Conservation (phyloP, 2,888 invertebrate genomes). For the Parelbella ahira region DNA sequence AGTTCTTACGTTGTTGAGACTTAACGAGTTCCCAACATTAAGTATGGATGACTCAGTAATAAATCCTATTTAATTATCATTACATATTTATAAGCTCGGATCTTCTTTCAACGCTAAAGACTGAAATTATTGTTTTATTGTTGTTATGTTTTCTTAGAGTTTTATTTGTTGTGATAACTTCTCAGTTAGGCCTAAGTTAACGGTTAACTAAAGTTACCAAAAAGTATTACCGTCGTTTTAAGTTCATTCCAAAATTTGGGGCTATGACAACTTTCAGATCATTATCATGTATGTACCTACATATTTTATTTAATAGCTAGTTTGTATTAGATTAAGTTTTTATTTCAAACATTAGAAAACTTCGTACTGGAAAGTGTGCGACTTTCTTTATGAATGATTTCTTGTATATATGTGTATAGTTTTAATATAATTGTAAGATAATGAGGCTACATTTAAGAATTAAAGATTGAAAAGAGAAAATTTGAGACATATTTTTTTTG, state of each 20-base stretch:
- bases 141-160: constrained; percentile 69
- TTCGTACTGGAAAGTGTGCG: not conserved
- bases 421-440: constrained; percentile 42
- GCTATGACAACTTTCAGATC: constrained; percentile 57
- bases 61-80: constrained; percentile 14
- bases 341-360: not conserved
- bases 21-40: not conserved
- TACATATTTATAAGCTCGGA: constrained; percentile 28
- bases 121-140: constrained; percentile 64
- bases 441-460: constrained; percentile 62
- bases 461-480: constrained; percentile 46
- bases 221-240: constrained; percentile 73
- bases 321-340: constrained; percentile 23
- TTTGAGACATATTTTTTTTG: constrained; percentile 37
- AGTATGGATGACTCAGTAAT: constrained; percentile 5
- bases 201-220: constrained; percentile 74
- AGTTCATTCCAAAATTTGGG: constrained; percentile 60
- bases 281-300: constrained; percentile 37
- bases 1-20: constrained; percentile 6
- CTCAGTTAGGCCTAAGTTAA: constrained; percentile 49
- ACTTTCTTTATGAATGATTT: constrained; percentile 38
- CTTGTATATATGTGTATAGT: constrained; percentile 59
- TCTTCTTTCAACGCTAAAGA: constrained; percentile 60
- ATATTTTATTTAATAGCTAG: constrained; percentile 26
- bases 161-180: constrained; percentile 76